These are phyloP conservation scores for Protobothrops flavoviridis DNA, from an alignment of 2,113 vertebrate species.

Conservation along the genomic window DNA sequence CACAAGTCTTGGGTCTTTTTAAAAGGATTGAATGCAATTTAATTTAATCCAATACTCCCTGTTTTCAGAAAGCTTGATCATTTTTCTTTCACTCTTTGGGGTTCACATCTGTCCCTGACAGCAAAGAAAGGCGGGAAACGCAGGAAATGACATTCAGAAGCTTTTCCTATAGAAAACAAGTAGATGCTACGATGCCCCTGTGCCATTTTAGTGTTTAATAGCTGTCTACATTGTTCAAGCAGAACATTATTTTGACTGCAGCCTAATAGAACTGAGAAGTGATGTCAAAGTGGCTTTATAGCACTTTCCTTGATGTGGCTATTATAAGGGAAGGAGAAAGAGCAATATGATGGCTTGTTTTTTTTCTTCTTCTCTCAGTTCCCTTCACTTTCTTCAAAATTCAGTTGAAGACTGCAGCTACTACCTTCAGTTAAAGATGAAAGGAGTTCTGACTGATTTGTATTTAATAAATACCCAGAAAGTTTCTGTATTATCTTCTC, in stretches of 20 bases:
- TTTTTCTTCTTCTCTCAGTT: not conserved
- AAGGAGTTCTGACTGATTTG: not conserved
- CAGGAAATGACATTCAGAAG: not conserved
- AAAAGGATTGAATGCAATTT: not conserved
- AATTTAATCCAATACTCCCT: not conserved
- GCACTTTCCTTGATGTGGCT: not conserved
- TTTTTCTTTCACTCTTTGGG: not conserved
- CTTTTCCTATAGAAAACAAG: not conserved
- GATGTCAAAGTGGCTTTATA: not conserved
- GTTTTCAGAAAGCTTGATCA: not conserved
- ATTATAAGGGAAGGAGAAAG: not conserved
- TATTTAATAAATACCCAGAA: not conserved
- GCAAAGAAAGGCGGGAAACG: too few relatives aligned
- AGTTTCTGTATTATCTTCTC: too few relatives aligned
- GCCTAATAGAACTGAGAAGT: not conserved
- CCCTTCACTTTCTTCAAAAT: too few relatives aligned
- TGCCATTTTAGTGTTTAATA: not conserved
- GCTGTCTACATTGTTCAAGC: not conserved
- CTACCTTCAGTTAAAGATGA: not conserved
- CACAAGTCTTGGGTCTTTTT: not conserved
- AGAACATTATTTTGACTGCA: too few relatives aligned
- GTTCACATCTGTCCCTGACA: not conserved
- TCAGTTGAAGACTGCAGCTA: not conserved
- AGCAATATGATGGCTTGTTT: not conserved
- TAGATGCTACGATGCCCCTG: not conserved